A percentile compares a stretch with the other conserved stretches of the same genome.
Conservation (phyloP, 2,113 vertebrate species). For the Xenus cinereus region DNA sequence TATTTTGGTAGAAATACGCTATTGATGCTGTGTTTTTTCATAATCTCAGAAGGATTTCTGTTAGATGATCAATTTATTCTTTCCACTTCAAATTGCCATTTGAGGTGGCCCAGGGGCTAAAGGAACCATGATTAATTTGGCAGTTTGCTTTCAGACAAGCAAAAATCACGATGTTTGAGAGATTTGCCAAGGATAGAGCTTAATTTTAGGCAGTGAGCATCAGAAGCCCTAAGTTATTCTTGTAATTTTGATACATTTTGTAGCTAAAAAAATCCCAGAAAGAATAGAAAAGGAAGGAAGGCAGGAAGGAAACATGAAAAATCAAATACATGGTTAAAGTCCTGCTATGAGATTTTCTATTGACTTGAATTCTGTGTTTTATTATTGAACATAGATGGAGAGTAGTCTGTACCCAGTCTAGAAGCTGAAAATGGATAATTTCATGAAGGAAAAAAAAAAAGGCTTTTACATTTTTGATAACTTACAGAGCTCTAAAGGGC, state of each 20-base stretch:
- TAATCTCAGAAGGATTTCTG: conserved; percentile 6
- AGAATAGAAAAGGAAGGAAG: neutral
- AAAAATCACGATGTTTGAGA: neutral
- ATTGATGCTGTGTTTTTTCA: neutral
- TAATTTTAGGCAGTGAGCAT: neutral
- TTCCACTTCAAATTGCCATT: neutral
- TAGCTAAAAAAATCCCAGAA: neutral
- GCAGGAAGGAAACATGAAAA: neutral
- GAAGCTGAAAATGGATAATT: neutral
- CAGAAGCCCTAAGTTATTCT: neutral
- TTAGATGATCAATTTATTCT: neutral
- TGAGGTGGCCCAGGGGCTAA: neutral
- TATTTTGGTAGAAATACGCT: neutral
- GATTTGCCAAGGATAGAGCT: neutral
- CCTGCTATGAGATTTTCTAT: neutral
- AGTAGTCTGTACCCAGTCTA: neutral
- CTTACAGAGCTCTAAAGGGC: neutral
- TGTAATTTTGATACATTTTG: neutral
- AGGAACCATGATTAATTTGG: conserved; percentile 6
- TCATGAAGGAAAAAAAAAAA: neutral
- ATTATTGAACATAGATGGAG: neutral
- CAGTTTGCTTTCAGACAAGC: neutral
- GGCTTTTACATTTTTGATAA: neutral
- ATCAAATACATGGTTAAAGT: neutral
- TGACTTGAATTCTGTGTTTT: neutral